Evolutionary conservation across 2,888 invertebrate genomes (phyloP).

Genomic region (Leptogaster cylindrica): DNA sequence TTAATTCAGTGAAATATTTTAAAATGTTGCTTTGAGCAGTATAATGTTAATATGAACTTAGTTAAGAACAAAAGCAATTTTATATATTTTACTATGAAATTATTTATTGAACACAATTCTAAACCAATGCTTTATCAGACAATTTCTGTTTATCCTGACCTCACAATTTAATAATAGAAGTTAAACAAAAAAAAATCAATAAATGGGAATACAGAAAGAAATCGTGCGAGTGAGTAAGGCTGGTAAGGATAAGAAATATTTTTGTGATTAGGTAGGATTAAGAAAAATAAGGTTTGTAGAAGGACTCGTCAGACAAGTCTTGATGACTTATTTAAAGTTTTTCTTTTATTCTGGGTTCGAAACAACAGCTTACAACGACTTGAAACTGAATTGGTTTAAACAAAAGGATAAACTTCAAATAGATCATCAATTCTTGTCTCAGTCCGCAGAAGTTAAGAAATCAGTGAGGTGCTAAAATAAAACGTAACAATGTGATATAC

Average conservation of each 20-base stretch:
- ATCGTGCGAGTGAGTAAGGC: slow-evolving; percentile 27
- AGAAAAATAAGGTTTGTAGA: slow-evolving; percentile 20
- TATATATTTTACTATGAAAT: not conserved
- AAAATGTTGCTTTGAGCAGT: too few species aligned
- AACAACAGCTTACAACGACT: too few species aligned
- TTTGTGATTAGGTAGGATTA: slow-evolving; percentile 44
- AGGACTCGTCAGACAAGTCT: not conserved
- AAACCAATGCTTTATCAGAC: not conserved
- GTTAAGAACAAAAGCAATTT: too few species aligned
- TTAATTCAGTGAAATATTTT: not conserved
- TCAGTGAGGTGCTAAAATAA: slow-evolving; percentile 60
- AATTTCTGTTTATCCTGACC: not conserved
- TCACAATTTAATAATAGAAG: not conserved
- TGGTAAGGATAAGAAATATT: slow-evolving; percentile 44
- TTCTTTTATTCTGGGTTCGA: too few species aligned
- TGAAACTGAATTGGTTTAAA: too few species aligned
- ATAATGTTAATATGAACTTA: not conserved
- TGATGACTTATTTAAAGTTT: not conserved
- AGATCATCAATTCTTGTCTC: not conserved
- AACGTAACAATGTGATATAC: slow-evolving; percentile 62
- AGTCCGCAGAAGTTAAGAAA: slow-evolving; percentile 47
- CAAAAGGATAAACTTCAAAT: not conserved
- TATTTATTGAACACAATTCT: not conserved
- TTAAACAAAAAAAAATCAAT: too few species aligned
- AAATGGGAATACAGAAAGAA: too few species aligned